Conservation (phyloP, 2,888 invertebrate species). For the Cyclophora albipunctata region DNA sequence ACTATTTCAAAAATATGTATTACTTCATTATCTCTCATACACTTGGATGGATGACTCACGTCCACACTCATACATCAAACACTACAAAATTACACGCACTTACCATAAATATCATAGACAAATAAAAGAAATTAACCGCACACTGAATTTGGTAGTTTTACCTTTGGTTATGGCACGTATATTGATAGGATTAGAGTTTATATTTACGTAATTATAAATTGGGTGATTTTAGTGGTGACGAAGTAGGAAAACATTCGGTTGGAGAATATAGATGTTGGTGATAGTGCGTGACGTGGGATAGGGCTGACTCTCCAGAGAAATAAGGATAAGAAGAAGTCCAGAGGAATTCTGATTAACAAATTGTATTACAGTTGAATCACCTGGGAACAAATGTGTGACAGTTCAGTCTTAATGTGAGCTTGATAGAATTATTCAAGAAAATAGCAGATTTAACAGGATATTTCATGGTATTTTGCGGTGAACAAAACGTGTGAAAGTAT, state of each 20-base stretch:
- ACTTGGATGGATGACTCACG: slow-evolving; percentile 9
- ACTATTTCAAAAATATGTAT: no score
- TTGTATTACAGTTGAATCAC: no score
- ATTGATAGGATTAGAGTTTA: slow-evolving; percentile 14
- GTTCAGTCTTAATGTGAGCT: no score
- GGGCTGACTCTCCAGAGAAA: slow-evolving; percentile 35
- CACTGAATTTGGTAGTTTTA: slow-evolving; percentile 4
- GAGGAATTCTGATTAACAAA: no score
- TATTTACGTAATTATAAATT: slow-evolving; percentile 18
- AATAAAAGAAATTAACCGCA: not conserved
- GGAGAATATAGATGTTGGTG: slow-evolving; percentile 60
- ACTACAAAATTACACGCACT: slow-evolving; percentile 10
- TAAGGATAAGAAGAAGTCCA: not conserved
- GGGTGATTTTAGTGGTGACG: slow-evolving; percentile 53
- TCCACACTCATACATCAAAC: slow-evolving; percentile 7
- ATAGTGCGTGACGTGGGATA: slow-evolving; percentile 56
- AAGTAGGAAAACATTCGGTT: slow-evolving; percentile 66
- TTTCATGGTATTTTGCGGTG: no score
- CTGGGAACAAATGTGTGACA: no score
- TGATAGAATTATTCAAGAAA: no score
- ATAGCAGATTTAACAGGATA: no score
- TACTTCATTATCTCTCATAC: not conserved
- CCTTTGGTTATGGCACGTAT: slow-evolving; percentile 16
- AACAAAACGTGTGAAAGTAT: no score
- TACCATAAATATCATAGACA: no score